A percentile compares a stretch with the other conserved stretches of the same genome.
These are phyloP conservation scores for Lateolabrax maculatus DNA, from an alignment of 2,797 vertebrate species.

Conservation along the genomic window DNA sequence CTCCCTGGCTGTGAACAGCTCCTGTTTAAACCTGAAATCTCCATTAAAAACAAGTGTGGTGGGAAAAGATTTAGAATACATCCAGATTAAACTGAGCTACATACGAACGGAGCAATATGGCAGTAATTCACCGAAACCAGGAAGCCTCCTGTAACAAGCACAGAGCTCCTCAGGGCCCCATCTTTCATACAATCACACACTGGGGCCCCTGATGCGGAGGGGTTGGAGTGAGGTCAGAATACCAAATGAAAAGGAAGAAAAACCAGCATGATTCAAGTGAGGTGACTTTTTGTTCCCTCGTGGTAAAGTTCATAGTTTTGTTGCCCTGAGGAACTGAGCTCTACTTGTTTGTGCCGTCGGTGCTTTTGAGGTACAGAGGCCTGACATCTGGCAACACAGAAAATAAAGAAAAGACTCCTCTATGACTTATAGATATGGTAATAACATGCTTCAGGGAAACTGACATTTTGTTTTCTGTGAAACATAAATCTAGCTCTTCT, in stretches of 20 bases:
- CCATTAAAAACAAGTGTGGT: constrained; percentile 35
- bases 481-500: constrained; percentile 21
- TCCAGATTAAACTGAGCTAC: constrained; percentile 61
- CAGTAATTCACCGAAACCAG: constrained; percentile 76
- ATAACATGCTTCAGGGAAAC: constrained; percentile 42
- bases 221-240: constrained; percentile 74
- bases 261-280: constrained; percentile 56
- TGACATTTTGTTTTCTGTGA: constrained; percentile 19
- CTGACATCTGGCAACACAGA: constrained; percentile 62
- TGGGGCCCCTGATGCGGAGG: constrained; percentile 51
- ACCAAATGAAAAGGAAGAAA: constrained; percentile 66
- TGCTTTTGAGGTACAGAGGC: constrained; percentile 37
- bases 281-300: constrained; percentile 49
- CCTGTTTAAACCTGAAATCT: constrained; percentile 44
- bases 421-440: constrained; percentile 33
- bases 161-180: constrained; percentile 69
- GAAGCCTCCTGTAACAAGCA: constrained; percentile 62
- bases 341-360: constrained; percentile 40
- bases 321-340: constrained; percentile 52
- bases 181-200: constrained; percentile 67
- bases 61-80: constrained; percentile 54
- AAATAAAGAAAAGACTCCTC: constrained; percentile 8
- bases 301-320: constrained; percentile 60
- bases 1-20: constrained; percentile 22
- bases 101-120: constrained; percentile 56